Percentiles rank a stretch among this genome's conserved stretches.
Conservation (phyloP, 2,797 vertebrate genomes). For the Bucorvus abyssinicus region DNA sequence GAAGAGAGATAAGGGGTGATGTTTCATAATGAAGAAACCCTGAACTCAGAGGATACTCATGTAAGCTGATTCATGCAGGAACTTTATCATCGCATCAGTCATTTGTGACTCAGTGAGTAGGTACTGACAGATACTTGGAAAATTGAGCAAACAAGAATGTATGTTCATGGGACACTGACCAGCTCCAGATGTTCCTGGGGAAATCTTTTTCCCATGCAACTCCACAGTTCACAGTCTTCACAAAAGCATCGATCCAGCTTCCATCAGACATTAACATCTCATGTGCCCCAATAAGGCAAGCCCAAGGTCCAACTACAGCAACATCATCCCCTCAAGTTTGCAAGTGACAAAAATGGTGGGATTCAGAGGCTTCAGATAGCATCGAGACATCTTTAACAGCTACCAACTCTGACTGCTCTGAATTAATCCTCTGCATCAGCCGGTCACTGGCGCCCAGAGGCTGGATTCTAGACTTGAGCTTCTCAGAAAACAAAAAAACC, state of each 20-base stretch:
- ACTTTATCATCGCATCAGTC: neutral
- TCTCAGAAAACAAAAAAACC: neutral
- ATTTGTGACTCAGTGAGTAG: neutral
- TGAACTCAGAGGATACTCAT: neutral
- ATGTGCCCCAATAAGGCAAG: neutral
- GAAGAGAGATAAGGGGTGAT: no score
- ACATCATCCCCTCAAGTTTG: neutral
- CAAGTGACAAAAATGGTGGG: neutral
- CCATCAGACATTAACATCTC: neutral
- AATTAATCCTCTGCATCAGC: neutral
- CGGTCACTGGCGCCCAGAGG: neutral
- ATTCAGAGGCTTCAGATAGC: neutral
- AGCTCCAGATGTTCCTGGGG: neutral
- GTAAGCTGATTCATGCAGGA: neutral
- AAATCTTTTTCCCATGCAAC: neutral
- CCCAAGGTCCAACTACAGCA: neutral
- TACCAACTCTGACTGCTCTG: neutral
- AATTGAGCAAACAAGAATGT: neutral
- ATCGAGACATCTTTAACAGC: neutral
- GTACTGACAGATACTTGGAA: neutral
- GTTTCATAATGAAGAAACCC: neutral
- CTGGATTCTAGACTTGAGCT: neutral
- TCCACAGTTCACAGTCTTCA: neutral
- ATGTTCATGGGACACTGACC: neutral
- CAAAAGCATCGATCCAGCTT: rapidly evolving